phyloP scores from a whole-genome alignment of 2,797 vertebrate species.

The Pipistrellus pygmaeus region DNA sequence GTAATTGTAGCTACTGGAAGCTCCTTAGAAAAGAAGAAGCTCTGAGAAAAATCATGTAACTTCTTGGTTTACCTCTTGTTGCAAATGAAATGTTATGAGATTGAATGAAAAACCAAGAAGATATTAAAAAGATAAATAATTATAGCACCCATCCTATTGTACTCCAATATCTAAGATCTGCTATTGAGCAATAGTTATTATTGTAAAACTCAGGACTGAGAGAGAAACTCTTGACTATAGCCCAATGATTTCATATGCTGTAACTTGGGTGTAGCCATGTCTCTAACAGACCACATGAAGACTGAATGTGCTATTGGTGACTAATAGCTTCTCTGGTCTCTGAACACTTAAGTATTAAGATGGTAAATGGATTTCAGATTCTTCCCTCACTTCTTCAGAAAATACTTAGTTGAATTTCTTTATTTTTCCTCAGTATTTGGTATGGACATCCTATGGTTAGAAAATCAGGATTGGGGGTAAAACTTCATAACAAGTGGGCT shows the following conservation, averaged over 20 bases:
- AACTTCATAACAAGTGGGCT: not conserved
- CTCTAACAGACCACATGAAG: not conserved
- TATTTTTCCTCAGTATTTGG: not conserved
- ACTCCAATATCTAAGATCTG: not conserved
- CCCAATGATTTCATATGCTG: not conserved
- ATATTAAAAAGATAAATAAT: not conserved
- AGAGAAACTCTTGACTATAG: not conserved
- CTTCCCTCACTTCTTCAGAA: not conserved
- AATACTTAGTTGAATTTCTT: not conserved
- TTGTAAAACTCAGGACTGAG: not conserved
- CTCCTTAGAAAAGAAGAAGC: not conserved
- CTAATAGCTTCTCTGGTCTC: not conserved
- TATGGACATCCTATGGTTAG: not conserved
- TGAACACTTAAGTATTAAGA: not conserved
- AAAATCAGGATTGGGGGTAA: not conserved
- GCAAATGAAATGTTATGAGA: not conserved
- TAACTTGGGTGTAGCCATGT: not conserved
- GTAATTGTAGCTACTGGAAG: not conserved
- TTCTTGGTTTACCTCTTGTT: not conserved
- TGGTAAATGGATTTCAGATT: not conserved
- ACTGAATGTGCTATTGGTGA: not conserved
- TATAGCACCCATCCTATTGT: not conserved
- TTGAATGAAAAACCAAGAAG: not conserved
- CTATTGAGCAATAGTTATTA: not conserved
- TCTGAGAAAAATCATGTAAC: not conserved